These are phyloP conservation scores for Clostera curtula DNA, from an alignment of 2,888 invertebrate species.

Conservation along the genomic window DNA sequence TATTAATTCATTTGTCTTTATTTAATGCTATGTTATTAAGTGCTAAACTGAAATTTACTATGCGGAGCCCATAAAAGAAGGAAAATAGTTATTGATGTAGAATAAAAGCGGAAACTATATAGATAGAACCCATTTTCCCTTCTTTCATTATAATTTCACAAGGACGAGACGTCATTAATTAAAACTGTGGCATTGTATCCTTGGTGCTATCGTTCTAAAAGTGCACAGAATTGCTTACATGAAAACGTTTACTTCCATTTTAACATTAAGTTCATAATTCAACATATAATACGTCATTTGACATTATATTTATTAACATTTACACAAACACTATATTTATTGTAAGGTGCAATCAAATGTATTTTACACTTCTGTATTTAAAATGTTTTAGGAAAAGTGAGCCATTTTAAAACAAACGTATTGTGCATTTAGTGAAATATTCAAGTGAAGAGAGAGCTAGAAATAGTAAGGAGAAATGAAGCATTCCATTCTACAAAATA, in stretches of 20 bases:
- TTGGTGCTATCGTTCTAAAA: constrained; percentile 47
- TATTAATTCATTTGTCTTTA: constrained; percentile 2
- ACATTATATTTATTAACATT: constrained; percentile 33
- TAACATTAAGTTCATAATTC: constrained; percentile 33
- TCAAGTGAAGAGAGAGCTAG: constrained; percentile 67
- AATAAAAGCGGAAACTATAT: constrained; percentile 7
- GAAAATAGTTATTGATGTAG: constrained; percentile 29
- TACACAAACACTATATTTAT: constrained; percentile 51
- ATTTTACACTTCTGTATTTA: constrained; percentile 45
- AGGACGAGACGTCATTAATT: constrained; percentile 21
- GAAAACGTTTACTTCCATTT: constrained; percentile 33
- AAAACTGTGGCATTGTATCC: constrained; percentile 25
- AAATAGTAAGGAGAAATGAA: constrained; percentile 69
- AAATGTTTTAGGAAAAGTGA: constrained; percentile 69
- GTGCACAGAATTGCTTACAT: constrained; percentile 39
- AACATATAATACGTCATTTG: constrained; percentile 31
- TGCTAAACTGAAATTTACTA: constrained; percentile 33
- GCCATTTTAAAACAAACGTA: constrained; percentile 73
- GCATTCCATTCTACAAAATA: constrained; percentile 72
- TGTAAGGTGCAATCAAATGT: constrained; percentile 53
- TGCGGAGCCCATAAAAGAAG: constrained; percentile 38
- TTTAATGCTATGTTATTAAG: constrained; percentile 23
- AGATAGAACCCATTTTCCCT: constrained; percentile 23
- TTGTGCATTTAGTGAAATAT: constrained; percentile 72
- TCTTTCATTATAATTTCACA: constrained; percentile 35